These are phyloP conservation scores for Falco concolor DNA, from an alignment of 2,797 vertebrate genomes.

Conservation along the genomic window DNA sequence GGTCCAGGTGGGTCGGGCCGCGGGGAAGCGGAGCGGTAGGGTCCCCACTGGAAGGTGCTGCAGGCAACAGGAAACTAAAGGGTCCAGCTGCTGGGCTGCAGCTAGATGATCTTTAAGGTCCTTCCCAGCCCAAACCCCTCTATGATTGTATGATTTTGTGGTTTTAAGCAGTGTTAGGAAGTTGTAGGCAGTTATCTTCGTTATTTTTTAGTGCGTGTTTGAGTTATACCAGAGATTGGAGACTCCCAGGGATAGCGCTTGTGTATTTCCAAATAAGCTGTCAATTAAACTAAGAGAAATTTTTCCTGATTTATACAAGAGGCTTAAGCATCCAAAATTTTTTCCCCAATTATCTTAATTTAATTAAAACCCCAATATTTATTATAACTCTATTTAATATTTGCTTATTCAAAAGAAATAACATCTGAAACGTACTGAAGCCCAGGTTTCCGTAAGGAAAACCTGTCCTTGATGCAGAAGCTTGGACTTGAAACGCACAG, in stretches of 20 bases:
- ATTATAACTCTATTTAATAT: not conserved
- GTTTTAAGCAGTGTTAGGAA: not conserved
- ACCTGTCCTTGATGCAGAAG: not conserved
- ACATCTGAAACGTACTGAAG: not conserved
- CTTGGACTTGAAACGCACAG: too few species aligned
- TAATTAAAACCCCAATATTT: not conserved
- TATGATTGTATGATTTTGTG: too few species aligned
- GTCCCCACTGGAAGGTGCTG: not conserved
- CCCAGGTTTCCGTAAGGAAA: not conserved
- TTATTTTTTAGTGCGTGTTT: not conserved
- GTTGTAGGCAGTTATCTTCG: not conserved
- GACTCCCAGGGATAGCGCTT: not conserved
- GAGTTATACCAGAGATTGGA: not conserved
- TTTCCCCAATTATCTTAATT: not conserved
- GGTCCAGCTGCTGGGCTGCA: too few species aligned
- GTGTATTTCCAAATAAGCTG: not conserved
- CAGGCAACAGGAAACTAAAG: not conserved
- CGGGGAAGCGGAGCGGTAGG: accelerated
- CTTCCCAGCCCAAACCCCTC: too few species aligned
- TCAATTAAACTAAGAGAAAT: not conserved
- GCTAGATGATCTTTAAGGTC: too few species aligned
- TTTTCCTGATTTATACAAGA: not conserved
- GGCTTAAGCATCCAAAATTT: not conserved
- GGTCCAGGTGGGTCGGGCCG: too few species aligned
- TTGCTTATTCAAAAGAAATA: not conserved